Percentiles rank a stretch among this genome's conserved stretches.
phyloP scores from a whole-genome alignment of 2,888 invertebrate species.

The Drosophila robusta region DNA sequence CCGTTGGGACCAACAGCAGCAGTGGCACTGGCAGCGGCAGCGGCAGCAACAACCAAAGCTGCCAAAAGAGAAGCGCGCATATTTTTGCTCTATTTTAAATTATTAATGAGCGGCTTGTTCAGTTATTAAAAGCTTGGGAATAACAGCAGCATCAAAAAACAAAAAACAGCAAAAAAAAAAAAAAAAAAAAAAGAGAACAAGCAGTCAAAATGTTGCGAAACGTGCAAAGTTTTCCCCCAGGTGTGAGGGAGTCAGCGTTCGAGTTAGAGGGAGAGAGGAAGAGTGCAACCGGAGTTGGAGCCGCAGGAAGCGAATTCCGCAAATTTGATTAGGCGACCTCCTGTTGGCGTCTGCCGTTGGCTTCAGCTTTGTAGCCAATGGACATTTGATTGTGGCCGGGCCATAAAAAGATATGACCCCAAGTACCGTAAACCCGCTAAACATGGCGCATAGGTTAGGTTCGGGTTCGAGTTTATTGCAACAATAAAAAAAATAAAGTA shows the following conservation, averaged over 20 bases:
- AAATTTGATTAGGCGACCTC: slow-evolving; percentile 58
- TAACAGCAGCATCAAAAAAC: slow-evolving; percentile 37
- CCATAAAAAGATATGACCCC: slow-evolving; percentile 49
- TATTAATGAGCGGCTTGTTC: slow-evolving; percentile 80
- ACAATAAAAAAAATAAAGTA: slow-evolving; percentile 7
- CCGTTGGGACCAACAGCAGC: slow-evolving; percentile 22
- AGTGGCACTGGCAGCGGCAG: not conserved
- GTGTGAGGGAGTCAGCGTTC: slow-evolving; percentile 17
- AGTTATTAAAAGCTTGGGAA: slow-evolving; percentile 83
- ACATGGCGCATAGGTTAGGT: slow-evolving; percentile 12
- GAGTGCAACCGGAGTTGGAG: slow-evolving; percentile 2
- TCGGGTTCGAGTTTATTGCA: slow-evolving; percentile 22
- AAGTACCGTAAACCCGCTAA: slow-evolving; percentile 39
- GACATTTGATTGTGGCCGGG: slow-evolving; percentile 49
- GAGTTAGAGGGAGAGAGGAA: not conserved
- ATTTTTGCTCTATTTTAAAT: slow-evolving; percentile 79
- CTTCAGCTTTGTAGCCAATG: slow-evolving; percentile 22
- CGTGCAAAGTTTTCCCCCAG: slow-evolving; percentile 37
- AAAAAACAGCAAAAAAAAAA: not conserved
- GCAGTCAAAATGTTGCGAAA: slow-evolving; percentile 21
- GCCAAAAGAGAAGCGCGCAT: slow-evolving; percentile 55
- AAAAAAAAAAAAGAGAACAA: slow-evolving; percentile 2
- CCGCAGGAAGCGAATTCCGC: slow-evolving; percentile 37
- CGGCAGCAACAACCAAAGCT: slow-evolving; percentile 12
- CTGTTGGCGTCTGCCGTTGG: slow-evolving; percentile 14